Evolutionary conservation across 2,113 vertebrate species (phyloP).

Genomic region (Tympanuchus pallidicinctus): DNA sequence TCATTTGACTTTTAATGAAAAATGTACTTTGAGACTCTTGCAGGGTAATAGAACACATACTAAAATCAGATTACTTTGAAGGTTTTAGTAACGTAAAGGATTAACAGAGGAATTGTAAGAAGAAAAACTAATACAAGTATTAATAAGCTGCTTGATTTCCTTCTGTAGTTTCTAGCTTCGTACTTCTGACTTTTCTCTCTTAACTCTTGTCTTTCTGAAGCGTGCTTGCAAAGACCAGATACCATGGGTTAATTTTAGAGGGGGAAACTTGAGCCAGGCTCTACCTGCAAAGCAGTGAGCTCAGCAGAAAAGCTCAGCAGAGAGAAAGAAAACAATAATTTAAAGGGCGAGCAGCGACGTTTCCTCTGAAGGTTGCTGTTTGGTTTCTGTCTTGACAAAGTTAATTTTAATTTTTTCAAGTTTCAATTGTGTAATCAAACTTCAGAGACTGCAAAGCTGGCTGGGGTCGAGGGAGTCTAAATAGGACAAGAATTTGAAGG

Average conservation of each 20-base stretch:
- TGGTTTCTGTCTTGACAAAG: neutral
- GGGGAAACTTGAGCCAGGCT: neutral
- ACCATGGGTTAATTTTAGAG: neutral
- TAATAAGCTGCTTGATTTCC: neutral
- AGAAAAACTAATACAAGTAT: neutral
- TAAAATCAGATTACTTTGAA: neutral
- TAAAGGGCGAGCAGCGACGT: neutral
- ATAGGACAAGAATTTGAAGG: neutral
- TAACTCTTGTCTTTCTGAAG: conserved; percentile 9
- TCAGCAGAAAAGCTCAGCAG: neutral
- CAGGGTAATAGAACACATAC: neutral
- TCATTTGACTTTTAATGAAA: neutral
- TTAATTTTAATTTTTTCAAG: neutral
- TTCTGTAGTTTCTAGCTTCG: neutral
- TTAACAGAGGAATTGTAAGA: neutral
- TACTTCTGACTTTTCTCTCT: neutral
- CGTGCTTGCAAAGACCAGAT: neutral
- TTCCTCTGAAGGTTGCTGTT: neutral
- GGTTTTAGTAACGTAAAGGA: neutral
- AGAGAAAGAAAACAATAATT: neutral
- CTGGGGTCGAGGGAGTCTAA: neutral
- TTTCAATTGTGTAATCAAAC: neutral
- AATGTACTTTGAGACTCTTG: neutral
- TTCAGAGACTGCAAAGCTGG: neutral
- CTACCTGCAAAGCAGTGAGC: neutral